phyloP scores from a whole-genome alignment of 1,140 invertebrate genomes.

The Subanguina moxae region DNA sequence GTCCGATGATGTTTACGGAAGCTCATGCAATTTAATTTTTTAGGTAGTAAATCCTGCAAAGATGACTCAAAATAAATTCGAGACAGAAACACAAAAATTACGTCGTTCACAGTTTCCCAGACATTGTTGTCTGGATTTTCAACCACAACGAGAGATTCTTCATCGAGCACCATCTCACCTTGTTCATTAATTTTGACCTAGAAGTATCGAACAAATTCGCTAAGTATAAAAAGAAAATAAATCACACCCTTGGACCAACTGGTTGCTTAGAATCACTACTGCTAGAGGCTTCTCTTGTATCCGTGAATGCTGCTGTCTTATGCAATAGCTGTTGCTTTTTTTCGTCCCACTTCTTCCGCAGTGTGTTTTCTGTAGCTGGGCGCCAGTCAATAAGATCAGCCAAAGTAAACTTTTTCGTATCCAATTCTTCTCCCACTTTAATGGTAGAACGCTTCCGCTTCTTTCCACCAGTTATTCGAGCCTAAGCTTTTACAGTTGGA shows the following conservation, averaged over 20 bases:
- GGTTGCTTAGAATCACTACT: constrained; percentile 13
- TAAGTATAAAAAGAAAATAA: not conserved
- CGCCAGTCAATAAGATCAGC: constrained; percentile 39
- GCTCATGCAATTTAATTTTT: constrained; percentile 37
- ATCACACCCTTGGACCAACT: constrained; percentile 5
- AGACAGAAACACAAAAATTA: constrained; percentile 5
- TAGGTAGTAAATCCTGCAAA: constrained; percentile 41
- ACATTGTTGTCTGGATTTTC: constrained; percentile 34
- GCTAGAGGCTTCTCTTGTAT: constrained; percentile 5
- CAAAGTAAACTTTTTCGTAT: constrained; percentile 43
- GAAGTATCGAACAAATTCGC: not conserved
- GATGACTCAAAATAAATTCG: not conserved
- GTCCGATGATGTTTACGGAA: constrained; percentile 33
- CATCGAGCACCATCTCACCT: constrained; percentile 43
- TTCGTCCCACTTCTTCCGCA: constrained; percentile 41
- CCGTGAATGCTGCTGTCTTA: constrained; percentile 10
- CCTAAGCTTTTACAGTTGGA: not conserved
- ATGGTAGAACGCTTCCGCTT: constrained; percentile 2
- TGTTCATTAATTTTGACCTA: constrained; percentile 42
- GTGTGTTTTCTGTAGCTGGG: constrained; percentile 40
- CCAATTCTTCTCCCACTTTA: constrained; percentile 23
- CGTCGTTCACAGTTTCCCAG: constrained; percentile 44
- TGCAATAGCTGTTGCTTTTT: constrained; percentile 29
- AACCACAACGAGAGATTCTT: constrained; percentile 35
- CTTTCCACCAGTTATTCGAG: not conserved